phyloP scores from a whole-genome alignment of 2,797 vertebrate genomes.

The Pipistrellus kuhlii region DNA sequence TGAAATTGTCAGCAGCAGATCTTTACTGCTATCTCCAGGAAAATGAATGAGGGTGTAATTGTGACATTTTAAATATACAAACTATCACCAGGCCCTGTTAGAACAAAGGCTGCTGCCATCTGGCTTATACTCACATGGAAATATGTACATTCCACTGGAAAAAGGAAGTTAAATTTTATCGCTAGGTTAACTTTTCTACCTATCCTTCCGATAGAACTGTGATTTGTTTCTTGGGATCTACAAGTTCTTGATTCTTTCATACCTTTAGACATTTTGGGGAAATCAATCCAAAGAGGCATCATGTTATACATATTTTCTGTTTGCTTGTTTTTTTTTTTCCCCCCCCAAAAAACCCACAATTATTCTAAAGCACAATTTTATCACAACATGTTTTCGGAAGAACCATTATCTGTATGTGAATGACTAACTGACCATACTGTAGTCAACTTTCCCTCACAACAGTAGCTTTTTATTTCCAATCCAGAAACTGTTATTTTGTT shows the following conservation, averaged over 20 bases:
- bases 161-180: background rate
- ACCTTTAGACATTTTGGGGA: slow-evolving; percentile 6
- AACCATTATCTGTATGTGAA: background rate
- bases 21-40: background rate
- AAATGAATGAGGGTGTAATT: background rate
- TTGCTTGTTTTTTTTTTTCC: background rate
- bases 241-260: background rate
- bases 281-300: background rate
- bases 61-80: slow-evolving; percentile 60
- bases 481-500: background rate
- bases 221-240: background rate
- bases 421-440: background rate
- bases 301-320: background rate
- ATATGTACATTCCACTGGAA: background rate
- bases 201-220: background rate
- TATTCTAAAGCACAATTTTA: background rate
- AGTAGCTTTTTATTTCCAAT: background rate
- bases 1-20: background rate
- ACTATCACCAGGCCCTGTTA: slow-evolving; percentile 21
- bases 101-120: background rate
- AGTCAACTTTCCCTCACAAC: background rate
- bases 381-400: background rate
- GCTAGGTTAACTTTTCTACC: background rate
- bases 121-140: background rate
- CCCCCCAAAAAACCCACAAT: no score